Conservation (phyloP, 2,888 invertebrate genomes). For the Timandra comae region DNA sequence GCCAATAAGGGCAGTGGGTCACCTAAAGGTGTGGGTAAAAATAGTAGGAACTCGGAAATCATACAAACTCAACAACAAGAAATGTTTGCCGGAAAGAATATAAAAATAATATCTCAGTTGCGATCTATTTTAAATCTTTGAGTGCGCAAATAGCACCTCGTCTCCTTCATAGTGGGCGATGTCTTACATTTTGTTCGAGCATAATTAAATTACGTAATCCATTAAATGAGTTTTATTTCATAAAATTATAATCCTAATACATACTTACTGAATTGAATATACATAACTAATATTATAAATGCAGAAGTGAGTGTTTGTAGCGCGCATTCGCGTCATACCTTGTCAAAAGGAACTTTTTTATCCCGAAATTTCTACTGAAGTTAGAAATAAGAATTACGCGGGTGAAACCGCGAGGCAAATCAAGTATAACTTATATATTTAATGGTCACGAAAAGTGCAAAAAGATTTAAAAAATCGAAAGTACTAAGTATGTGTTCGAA, state of each 20-base stretch:
- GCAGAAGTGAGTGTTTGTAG: neutral
- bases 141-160: slow-evolving; percentile 44
- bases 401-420: neutral
- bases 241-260: too few relatives aligned
- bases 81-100: slow-evolving; percentile 28
- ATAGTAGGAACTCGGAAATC: too few relatives aligned
- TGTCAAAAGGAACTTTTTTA: neutral
- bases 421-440: too few relatives aligned
- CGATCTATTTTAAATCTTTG: slow-evolving; percentile 47
- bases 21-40: too few relatives aligned
- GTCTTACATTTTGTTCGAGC: slow-evolving; percentile 21
- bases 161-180: slow-evolving; percentile 36
- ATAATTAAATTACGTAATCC: too few relatives aligned
- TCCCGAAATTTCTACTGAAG: neutral
- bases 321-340: neutral
- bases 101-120: slow-evolving; percentile 51
- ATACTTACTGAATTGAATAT: neutral
- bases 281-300: too few relatives aligned
- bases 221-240: too few relatives aligned
- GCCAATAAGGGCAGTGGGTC: too few relatives aligned
- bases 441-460: too few relatives aligned
- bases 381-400: neutral
- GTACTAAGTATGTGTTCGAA: too few relatives aligned
- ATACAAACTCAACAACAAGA: slow-evolving; percentile 4
- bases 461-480: too few relatives aligned